Percentiles rank a stretch among this genome's conserved stretches.
These are phyloP conservation scores for Cercocebus atys DNA, from an alignment of 2,113 vertebrate species.

Conservation along the genomic window DNA sequence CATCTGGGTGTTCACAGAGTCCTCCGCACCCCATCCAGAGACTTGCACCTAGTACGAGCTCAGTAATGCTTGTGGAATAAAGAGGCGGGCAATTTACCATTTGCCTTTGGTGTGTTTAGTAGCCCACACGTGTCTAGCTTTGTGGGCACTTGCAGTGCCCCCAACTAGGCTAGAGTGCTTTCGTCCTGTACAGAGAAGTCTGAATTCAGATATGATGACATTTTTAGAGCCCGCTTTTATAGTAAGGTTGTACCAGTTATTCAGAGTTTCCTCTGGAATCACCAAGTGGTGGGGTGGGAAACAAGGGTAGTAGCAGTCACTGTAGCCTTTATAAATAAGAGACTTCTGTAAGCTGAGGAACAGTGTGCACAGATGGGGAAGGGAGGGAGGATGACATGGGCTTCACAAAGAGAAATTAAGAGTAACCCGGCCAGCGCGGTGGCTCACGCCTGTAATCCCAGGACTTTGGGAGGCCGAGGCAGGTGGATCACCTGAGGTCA, in stretches of 20 bases:
- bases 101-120: background rate
- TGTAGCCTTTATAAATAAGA: background rate
- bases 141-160: background rate
- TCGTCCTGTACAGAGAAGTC: background rate
- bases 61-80: background rate
- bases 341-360: background rate
- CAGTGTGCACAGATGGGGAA: background rate
- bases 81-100: background rate
- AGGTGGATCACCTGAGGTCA: too few species aligned
- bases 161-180: background rate
- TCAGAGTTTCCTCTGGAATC: background rate
- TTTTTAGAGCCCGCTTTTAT: background rate
- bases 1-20: background rate
- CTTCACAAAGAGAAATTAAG: background rate
- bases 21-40: background rate
- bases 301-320: background rate
- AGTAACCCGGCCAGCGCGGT: accelerated
- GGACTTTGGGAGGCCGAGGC: too few species aligned
- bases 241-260: background rate
- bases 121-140: background rate
- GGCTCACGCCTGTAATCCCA: too few species aligned
- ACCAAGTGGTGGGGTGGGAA: background rate
- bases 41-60: background rate
- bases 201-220: background rate
- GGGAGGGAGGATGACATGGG: too few species aligned